Base-by-base conservation (phyloP, 2,888 invertebrate genomes). In the Eucera pruinosa region DNA sequence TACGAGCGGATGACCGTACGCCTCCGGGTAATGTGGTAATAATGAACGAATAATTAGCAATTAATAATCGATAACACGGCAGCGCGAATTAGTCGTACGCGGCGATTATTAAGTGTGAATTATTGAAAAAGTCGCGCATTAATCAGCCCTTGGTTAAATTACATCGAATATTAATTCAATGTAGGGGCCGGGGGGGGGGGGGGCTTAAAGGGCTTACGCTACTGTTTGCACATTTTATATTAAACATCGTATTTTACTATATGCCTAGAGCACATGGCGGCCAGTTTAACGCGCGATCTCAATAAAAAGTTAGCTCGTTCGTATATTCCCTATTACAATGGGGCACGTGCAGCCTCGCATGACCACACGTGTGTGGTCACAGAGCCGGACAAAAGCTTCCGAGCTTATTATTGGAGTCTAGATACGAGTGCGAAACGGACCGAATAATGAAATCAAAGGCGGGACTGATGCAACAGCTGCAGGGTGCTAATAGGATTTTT, bases 291-390 rank as follows among this genome's bases (percentile, higher is more conserved):
- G 57, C 71, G 64, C 55, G 62, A 71, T 80, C 68, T 80, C 81
- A 72, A 81, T 84, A 80, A 81, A 83, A 84, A 81, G 74, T 77
- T 74, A 55, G 41, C 64, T 60, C 69, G 57, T 60, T 55, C 68
- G 45, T 68, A 67, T 70, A 76, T 79, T 73, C 50, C 39, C 66
- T 60, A 64, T 77, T 70, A 69, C 73, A 68, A 75, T 60, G 62
- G 52, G 20, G 30, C 66, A 69, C 78, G 78, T 72, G 72, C 65
- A 60, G 50, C 25, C 36, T 36, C 48, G 48, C 48, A 65, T 60
- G 75, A 81, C 64, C 78, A 48, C 66, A 66, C 71, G 67, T 64
- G 80, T 67, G 78, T 54, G 69, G 69, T 68, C 69, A 64, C 68
- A 15, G 45, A 47, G 27, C 20, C 45, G 50, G 41, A 41, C 57